These are phyloP conservation scores for Fistularia tabacaria DNA, from an alignment of 2,797 vertebrate species.

Conservation along the genomic window DNA sequence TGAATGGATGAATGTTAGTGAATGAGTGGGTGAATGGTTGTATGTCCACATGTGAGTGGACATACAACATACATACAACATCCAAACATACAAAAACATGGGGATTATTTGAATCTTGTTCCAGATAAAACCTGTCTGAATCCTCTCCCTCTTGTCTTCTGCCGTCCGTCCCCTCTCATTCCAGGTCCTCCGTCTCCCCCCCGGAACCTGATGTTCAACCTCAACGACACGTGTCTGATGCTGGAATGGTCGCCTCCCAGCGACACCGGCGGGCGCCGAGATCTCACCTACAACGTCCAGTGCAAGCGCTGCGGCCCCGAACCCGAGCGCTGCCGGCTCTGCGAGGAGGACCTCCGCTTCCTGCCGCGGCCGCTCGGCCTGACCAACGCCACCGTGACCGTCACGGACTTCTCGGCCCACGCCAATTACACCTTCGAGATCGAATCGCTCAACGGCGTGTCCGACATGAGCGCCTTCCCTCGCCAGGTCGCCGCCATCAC, in stretches of 20 bases:
- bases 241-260: constrained; percentile 95
- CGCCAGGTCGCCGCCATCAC: constrained; percentile 87
- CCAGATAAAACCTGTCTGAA: no score
- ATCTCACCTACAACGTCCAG: constrained; percentile 91
- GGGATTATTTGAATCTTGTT: no score
- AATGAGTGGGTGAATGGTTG: no score
- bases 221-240: constrained; percentile 92
- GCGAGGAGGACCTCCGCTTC: constrained; percentile 89
- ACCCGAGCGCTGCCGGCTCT: constrained; percentile 81
- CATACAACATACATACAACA: no score
- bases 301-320: constrained; percentile 88
- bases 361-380: constrained; percentile 87
- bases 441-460: constrained; percentile 93
- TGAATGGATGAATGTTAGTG: no score
- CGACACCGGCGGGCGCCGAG: constrained; percentile 90
- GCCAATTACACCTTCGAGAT: constrained; percentile 98
- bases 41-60: no score
- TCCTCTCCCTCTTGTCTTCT: no score
- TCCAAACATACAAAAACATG: no score
- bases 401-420: constrained; percentile 87
- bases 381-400: constrained; percentile 83
- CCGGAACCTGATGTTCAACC: constrained; percentile 88
- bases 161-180: neutral
- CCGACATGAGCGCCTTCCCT: constrained; percentile 87
- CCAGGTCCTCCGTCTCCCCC: constrained; percentile 93